Evolutionary conservation across 1,140 invertebrate species (phyloP).

Genomic region (Drosophila orosa): DNA sequence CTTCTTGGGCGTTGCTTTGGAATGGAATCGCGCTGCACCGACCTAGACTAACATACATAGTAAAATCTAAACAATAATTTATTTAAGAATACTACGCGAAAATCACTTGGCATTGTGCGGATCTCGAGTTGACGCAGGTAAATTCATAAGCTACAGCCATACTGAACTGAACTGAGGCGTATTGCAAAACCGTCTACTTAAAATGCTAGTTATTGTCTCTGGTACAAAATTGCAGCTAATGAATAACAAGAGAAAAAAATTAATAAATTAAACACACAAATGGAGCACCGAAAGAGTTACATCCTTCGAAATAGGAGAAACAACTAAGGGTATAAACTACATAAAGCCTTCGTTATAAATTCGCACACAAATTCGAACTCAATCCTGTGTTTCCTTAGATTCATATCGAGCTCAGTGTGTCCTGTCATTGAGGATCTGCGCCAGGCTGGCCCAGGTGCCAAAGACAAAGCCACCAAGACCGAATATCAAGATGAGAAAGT

Average conservation of each 20-base stretch:
- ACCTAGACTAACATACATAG: slow-evolving; percentile 30
- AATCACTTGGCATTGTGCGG: slow-evolving; percentile 79
- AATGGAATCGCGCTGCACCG: slow-evolving; percentile 49
- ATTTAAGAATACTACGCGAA: slow-evolving; percentile 71
- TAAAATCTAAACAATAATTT: slow-evolving; percentile 64
- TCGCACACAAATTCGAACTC: slow-evolving; percentile 56
- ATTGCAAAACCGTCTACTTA: slow-evolving; percentile 29
- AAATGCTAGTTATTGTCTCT: slow-evolving; percentile 77
- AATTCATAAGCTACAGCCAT: slow-evolving; percentile 10
- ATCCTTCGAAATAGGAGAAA: slow-evolving; percentile 19
- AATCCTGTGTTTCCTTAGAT: slow-evolving; percentile 13
- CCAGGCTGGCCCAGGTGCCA: slow-evolving; percentile 91
- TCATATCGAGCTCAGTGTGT: slow-evolving; percentile 32
- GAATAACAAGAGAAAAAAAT: slow-evolving; percentile 10
- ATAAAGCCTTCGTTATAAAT: slow-evolving; percentile 76
- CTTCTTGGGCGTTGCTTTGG: slow-evolving; percentile 43
- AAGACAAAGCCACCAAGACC: slow-evolving; percentile 91
- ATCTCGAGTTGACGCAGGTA: slow-evolving; percentile 37
- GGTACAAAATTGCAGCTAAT: slow-evolving; percentile 50
- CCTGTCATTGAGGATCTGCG: slow-evolving; percentile 86
- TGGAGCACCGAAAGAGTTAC: slow-evolving; percentile 25
- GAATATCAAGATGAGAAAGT: slow-evolving; percentile 89
- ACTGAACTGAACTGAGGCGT: slow-evolving; percentile 23
- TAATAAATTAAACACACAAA: slow-evolving; percentile 36
- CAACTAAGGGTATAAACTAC: slow-evolving; percentile 46